Conservation (phyloP, 2,797 vertebrate genomes). For the Phaenicophaeus curvirostris region DNA sequence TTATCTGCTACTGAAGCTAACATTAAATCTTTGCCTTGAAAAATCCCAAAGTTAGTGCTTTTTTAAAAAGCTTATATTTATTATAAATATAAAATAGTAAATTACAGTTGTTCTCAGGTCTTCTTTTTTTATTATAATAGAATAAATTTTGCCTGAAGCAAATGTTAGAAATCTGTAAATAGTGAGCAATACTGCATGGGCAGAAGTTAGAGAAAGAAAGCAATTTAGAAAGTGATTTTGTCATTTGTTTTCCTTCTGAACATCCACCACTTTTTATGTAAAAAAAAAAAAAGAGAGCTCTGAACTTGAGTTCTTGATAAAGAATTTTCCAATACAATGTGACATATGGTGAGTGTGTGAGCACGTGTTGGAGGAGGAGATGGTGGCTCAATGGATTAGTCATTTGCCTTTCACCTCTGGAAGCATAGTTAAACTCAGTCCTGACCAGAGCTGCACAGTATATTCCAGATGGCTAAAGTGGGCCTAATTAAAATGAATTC, state of each 20-base stretch:
- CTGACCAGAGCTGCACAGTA: constrained; percentile 25
- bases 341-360: constrained; percentile 56
- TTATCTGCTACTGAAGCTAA: neutral
- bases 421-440: constrained; percentile 54
- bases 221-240: neutral
- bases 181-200: neutral
- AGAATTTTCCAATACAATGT: constrained; percentile 35
- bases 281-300: neutral
- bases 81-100: neutral
- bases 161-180: neutral
- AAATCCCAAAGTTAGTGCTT: neutral
- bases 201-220: neutral
- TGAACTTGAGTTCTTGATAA: neutral
- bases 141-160: neutral
- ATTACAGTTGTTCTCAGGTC: neutral
- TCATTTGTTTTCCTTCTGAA: constrained; percentile 7
- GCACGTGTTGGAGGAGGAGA: constrained; percentile 61
- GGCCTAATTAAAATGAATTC: constrained; percentile 67
- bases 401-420: constrained; percentile 59
- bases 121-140: neutral
- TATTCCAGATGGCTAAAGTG: constrained; percentile 68
- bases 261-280: neutral
- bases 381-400: constrained; percentile 30
- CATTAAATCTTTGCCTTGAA: neutral
- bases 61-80: neutral